Base-by-base conservation (phyloP, 2,888 invertebrate genomes). In the Hyposoter dolosus region DNA sequence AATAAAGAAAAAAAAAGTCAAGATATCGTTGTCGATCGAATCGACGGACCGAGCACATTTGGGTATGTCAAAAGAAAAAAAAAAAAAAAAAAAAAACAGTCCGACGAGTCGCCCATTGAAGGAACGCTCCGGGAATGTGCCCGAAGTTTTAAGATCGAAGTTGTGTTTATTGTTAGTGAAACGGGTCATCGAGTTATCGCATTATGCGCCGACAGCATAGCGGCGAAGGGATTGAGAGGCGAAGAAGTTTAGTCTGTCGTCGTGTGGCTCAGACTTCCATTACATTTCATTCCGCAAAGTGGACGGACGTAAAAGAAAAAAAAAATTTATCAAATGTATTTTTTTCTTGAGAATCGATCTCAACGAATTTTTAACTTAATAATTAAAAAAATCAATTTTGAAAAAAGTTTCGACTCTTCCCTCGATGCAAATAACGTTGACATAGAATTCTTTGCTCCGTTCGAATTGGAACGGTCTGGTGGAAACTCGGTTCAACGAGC, bases 161-260 rank as follows among this genome's bases (percentile, higher is more conserved):
- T 83, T 83, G 66, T 78, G 83, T 81, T 83, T 74, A 74, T 83
- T 82, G 82, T 76, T 75, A 83, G 60, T 68, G 19, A 87, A 87
- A 74, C 83, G 84, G 90, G 89, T 91, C 91, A 88, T 83, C 88
- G 88, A 86, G 89, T 89, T 91, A 91, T 90, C 90, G 80, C 65
- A 74, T 82, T 69, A 84, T 81, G 66, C 84, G 66, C 81, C 47
- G 77, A 65, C 86, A 43, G 80, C 35, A 28, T 7, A 32, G 68
- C 35, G 56, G 32, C 43, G 28, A 75, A 75, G 83, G 74, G 77
- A 81, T 69, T 53, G 56, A 43, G 65, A 72, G 6, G 72, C 76
- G 53, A 23, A 65, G 79, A 66, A 45, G 50, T 68, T 80, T 71
- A 56, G 68, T 83, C 74, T 56, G 80, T 86, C 86, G 78, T 82